Percentiles rank a stretch among this genome's conserved stretches.
These are phyloP conservation scores for Hyalella azteca DNA, from an alignment of 2,888 invertebrate species.

Conservation along the genomic window DNA sequence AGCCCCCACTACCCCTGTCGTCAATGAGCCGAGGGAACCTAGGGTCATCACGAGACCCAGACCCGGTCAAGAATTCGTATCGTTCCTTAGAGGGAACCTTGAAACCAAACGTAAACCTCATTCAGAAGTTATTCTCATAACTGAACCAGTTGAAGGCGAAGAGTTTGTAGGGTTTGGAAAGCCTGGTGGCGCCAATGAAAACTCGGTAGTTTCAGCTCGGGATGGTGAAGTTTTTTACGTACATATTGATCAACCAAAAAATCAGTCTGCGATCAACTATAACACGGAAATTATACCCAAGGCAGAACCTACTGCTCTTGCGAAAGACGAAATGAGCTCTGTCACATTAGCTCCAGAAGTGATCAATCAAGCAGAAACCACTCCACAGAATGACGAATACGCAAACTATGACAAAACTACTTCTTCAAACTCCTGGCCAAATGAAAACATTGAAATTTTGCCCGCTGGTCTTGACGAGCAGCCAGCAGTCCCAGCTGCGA, in stretches of 20 bases:
- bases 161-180: neutral
- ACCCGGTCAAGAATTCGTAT: conserved; percentile 46
- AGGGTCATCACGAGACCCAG: conserved; percentile 42
- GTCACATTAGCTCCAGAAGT: neutral
- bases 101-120: neutral
- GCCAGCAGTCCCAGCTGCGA: conserved; percentile 36
- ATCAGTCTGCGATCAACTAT: neutral
- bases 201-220: conserved; percentile 38
- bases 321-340: neutral
- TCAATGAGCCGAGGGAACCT: conserved; percentile 29
- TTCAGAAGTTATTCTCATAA: conserved; percentile 1
- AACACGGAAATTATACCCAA: conserved; percentile 18
- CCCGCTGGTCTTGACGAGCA: neutral
- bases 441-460: conserved; percentile 42
- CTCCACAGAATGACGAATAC: neutral
- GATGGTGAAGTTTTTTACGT: conserved; percentile 39
- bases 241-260: neutral
- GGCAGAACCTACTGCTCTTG: conserved; percentile 12
- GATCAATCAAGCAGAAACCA: neutral
- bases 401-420: neutral
- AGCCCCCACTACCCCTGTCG: neutral
- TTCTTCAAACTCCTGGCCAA: neutral
- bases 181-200: neutral
- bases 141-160: conserved; percentile 14
- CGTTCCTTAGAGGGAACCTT: conserved; percentile 37